Base-by-base conservation (phyloP, 2,797 vertebrate species). In the Smutsia gigantea region DNA sequence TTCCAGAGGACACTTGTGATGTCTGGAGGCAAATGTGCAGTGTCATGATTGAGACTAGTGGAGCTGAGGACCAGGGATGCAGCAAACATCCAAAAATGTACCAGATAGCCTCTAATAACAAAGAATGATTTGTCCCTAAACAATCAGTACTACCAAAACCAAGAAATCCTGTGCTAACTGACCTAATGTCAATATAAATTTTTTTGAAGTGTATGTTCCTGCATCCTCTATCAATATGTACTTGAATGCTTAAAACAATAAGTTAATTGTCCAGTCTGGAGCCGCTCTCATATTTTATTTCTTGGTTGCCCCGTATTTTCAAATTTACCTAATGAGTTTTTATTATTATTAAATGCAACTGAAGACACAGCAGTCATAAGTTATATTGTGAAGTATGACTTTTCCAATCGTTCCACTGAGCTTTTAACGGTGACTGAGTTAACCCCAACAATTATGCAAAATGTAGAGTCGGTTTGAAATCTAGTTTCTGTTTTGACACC, bases 201-300 rank as follows among this genome's bases (percentile, higher is more conserved):
- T 90, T 91, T 68, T 79, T 72, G n/a, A 15, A 69, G 37, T 23
- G 6, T 66, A 68, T 82, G 42, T 95, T 94, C 87, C 49, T 46
- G 34, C 13, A 71, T 61, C 69, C 89, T 87, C 83, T 64, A 68
- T 75, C 53, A 79, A 84, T 0, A 5, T 46, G 82, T 15, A 94
- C 13, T 29, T 39, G 23, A 51, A 77, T 55, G 68, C 39, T 77
- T 94, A 78, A 92, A 49, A 93, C 34, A 92, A 83, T 71, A n/a
- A n/a, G 74, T 53, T 34, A 85, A 64, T 83, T 51, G 63, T 93
- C 51, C 94, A 91, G 51, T 51, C 78, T 17, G 63, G 86, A 85
- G 77, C 37, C 29, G 34, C 46, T 75, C 27, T 90, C 49, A 39
- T 51, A 29, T n/a, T n/a, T 46, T 75, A 66, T 46, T 78, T 75